A percentile compares a stretch with the other conserved stretches of the same genome.
phyloP scores from a whole-genome alignment of 37 sponge, comb jelly and placozoan species.

The Crambe crambe region DNA sequence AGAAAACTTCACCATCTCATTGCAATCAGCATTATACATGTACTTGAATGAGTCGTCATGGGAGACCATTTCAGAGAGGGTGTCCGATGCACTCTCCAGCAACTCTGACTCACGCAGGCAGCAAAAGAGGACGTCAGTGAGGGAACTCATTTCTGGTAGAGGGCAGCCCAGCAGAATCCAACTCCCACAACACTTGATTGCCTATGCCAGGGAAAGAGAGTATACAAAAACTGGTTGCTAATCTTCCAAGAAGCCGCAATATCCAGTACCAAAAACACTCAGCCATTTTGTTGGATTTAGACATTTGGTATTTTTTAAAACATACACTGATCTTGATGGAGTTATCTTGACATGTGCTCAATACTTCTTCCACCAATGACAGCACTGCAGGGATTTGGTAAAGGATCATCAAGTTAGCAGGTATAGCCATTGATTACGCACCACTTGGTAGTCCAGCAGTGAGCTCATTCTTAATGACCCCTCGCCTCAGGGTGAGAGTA shows the following conservation, averaged over 20 bases:
- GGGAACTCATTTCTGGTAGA: constrained; percentile 24
- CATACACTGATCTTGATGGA: background rate
- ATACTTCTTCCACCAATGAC: constrained; percentile 12
- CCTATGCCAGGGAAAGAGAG: constrained; percentile 25
- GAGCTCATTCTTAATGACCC: background rate
- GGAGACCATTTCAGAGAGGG: constrained; percentile 47
- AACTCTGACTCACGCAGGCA: constrained; percentile 45
- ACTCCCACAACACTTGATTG: constrained; percentile 66
- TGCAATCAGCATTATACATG: too few relatives aligned
- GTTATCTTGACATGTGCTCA: background rate
- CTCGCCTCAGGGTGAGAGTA: background rate
- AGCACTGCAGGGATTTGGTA: constrained; percentile 21
- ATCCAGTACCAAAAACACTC: too few relatives aligned
- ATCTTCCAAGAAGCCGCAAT: background rate
- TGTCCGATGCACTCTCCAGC: constrained; percentile 24
- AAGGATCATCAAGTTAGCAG: background rate
- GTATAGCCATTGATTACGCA: background rate
- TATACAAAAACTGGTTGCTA: too few relatives aligned
- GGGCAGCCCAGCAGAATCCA: constrained; percentile 69
- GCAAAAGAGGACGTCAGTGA: constrained; percentile 43
- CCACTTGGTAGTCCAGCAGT: background rate
- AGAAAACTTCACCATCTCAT: too few relatives aligned
- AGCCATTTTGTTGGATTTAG: too few relatives aligned
- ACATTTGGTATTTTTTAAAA: too few relatives aligned
- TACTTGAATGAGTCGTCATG: constrained; percentile 68